A percentile compares a stretch with the other conserved stretches of the same genome.
These are phyloP conservation scores for Aselliscus stoliczkanus DNA, from an alignment of 2,797 vertebrate species.

Conservation along the genomic window DNA sequence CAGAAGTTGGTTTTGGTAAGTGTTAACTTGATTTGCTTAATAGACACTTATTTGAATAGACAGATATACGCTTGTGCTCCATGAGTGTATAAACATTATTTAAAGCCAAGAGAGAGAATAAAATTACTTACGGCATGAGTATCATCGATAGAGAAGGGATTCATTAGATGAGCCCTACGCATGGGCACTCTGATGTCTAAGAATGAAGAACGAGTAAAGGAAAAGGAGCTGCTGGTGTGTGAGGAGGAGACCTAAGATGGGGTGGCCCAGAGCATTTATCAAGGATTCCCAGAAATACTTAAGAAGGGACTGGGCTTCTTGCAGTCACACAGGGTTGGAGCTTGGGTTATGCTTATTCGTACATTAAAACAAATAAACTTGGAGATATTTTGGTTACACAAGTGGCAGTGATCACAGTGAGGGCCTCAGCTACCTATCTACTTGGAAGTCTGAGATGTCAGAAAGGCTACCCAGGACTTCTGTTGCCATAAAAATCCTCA, in stretches of 20 bases:
- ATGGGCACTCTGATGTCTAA: background rate
- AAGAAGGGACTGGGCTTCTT: background rate
- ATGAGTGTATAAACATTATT: background rate
- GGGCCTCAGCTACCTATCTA: background rate
- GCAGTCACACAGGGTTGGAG: background rate
- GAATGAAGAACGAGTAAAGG: background rate
- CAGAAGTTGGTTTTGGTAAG: background rate
- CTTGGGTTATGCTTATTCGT: background rate
- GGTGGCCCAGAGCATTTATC: background rate
- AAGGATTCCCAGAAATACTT: background rate
- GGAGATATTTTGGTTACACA: background rate
- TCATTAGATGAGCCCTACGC: background rate
- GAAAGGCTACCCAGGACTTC: background rate
- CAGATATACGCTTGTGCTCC: background rate
- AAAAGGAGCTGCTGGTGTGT: background rate
- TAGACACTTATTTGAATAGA: background rate
- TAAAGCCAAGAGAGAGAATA: background rate
- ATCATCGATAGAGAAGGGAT: background rate
- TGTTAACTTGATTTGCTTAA: conserved; percentile 2
- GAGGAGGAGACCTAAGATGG: background rate
- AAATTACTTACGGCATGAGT: background rate
- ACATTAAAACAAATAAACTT: background rate
- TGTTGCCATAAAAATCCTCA: background rate
- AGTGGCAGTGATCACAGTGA: background rate
- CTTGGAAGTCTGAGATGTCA: background rate